phyloP scores from a whole-genome alignment of 2,888 invertebrate species.

The Drosophila demipolita region DNA sequence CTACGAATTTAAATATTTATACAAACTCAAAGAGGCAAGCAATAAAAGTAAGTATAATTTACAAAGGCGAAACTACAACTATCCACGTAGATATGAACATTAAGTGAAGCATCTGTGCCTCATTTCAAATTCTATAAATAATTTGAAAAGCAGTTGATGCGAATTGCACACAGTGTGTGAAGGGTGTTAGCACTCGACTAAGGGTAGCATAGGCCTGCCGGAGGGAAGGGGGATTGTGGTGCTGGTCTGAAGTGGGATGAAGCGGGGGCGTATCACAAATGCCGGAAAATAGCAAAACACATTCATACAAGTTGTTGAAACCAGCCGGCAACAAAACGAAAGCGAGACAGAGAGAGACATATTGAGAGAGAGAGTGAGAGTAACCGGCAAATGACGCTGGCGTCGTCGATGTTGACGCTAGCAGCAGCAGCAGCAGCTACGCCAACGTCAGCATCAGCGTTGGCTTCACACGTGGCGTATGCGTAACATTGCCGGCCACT shows the following conservation, averaged over 20 bases:
- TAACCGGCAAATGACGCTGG: constrained; percentile 33
- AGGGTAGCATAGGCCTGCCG: neutral
- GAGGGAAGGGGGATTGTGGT: neutral
- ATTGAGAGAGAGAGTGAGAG: neutral
- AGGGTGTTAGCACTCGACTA: neutral
- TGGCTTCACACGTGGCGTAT: constrained; percentile 61
- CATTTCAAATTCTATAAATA: constrained; percentile 79
- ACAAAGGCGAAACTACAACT: constrained; percentile 30
- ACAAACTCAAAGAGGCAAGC: constrained; percentile 38
- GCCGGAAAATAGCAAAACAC: constrained; percentile 67
- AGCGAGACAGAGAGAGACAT: constrained; percentile 3
- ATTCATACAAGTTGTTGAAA: constrained; percentile 80
- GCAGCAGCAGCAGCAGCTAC: constrained; percentile 17
- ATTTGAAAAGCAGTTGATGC: constrained; percentile 76
- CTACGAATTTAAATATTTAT: constrained; percentile 65
- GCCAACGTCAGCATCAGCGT: constrained; percentile 4
- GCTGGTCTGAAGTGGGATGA: neutral
- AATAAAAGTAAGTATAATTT: constrained; percentile 75
- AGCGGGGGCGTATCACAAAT: constrained; percentile 17
- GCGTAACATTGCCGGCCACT: constrained; percentile 53
- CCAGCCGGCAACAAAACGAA: constrained; percentile 25
- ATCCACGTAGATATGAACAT: constrained; percentile 27
- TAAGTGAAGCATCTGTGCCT: constrained; percentile 49
- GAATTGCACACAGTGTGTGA: constrained; percentile 42
- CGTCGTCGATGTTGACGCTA: constrained; percentile 3